Base-by-base conservation (phyloP, 2,797 vertebrate genomes). In the Acanthornis magna region DNA sequence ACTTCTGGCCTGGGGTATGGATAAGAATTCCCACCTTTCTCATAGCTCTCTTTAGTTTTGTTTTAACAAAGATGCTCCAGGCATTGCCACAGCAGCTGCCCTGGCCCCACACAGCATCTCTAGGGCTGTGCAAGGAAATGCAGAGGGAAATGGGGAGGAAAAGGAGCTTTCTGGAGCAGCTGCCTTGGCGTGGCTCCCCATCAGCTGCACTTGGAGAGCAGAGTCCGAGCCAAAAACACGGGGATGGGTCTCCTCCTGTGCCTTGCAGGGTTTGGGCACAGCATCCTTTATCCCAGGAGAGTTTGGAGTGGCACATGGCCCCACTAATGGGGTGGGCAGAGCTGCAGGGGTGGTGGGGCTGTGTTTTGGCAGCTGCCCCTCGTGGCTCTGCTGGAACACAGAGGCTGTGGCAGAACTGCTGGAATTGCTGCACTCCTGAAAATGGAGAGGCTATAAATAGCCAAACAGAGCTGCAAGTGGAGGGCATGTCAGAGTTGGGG, bases 401-500 rank as follows among this genome's bases (percentile, higher is more conserved):
- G 60, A 53, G 38, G n/a, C 58, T 0, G 0, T 5, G 10, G 32
- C 50, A 85, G 60, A 80, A 11, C 60, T 48, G n/a, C 54, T 63
- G 61, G 14, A 70, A 70, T 61, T 76, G 75, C 74, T 73, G 51
- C 47, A 7, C 45, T 65, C 81, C 66, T 71, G 82, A 22, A 91
- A 95, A 61, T 1, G 16, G 73, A 82, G 65, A 12, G 40, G 4
- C 67, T 95, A 70, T 95, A 92, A 95, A 94, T 84, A 96, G 76
- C 34, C 36, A 20, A 61, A 40, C 2, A 1, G 62, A 74, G 80
- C 67, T 66, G 27, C 23, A 88, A 85, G 91, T 79, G 66, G 72
- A 53, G 11, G 30, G n/a, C n/a, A 62, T 1, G 8, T 9, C 15
- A 75, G 66, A 67, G 30, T 3, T 73, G 60, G 3, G 6, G 1